Conservation (phyloP, 1,140 invertebrate species). For the Aphidius ervi region DNA sequence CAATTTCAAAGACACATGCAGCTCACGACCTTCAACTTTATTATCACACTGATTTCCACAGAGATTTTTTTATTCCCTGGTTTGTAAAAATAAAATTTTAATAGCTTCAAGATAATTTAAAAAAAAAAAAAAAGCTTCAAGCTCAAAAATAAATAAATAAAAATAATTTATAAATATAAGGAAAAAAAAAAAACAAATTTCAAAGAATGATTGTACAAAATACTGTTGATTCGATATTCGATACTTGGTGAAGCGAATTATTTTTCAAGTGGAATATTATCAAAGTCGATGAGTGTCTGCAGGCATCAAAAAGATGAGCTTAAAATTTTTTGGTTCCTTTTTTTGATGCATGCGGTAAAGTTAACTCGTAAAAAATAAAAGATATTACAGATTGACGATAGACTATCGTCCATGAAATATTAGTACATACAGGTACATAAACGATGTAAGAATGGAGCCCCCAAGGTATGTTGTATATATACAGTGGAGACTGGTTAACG, state of each 20-base stretch:
- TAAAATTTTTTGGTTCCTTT: background rate
- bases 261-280: conserved; percentile 38
- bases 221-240: conserved; percentile 27
- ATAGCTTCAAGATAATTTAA: background rate
- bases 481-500: conserved; percentile 35
- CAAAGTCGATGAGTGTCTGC: conserved; percentile 37
- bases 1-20: no score
- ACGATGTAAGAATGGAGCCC: conserved; percentile 17
- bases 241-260: conserved; percentile 36
- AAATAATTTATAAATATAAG: no score
- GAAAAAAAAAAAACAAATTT: conserved; percentile 4
- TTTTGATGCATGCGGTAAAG: conserved; percentile 21
- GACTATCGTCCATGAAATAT: conserved; percentile 22
- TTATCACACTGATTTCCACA: no score
- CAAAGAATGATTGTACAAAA: background rate
- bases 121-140: background rate
- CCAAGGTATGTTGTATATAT: conserved; percentile 22
- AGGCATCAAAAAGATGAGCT: conserved; percentile 25
- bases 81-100: background rate
- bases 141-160: background rate
- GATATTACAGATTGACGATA: conserved; percentile 38
- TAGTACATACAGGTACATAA: conserved; percentile 10
- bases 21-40: no score
- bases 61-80: no score
- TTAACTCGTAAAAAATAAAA: conserved; percentile 36